Percentiles rank a stretch among this genome's conserved stretches.
phyloP scores from a whole-genome alignment of 2,888 invertebrate genomes.

The Epinotia nisella region DNA sequence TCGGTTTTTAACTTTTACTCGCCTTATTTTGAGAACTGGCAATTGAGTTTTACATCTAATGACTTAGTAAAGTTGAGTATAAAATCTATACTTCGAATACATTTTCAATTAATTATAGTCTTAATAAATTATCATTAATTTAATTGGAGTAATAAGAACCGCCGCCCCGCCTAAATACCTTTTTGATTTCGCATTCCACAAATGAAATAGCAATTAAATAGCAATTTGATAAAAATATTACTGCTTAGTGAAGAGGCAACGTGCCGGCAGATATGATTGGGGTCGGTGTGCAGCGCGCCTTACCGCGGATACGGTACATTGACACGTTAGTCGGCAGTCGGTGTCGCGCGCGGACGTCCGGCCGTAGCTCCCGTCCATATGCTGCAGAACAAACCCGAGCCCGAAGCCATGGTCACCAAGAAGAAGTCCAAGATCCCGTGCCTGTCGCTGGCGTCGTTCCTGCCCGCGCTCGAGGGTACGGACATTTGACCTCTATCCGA shows the following conservation, averaged over 20 bases:
- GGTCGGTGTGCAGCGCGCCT: conserved; percentile 39
- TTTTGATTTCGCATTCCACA: neutral
- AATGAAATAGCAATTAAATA: neutral
- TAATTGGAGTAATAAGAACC: neutral
- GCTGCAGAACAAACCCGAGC: conserved; percentile 76
- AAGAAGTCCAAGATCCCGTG: conserved; percentile 83
- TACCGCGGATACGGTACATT: conserved; percentile 71
- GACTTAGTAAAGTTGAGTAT: neutral
- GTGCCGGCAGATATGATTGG: conserved; percentile 16
- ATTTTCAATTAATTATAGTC: too few relatives aligned
- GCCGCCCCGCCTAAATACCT: conserved; percentile 1
- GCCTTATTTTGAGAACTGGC: neutral
- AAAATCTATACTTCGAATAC: neutral
- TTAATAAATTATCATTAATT: neutral
- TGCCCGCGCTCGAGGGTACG: conserved; percentile 82
- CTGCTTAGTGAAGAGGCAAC: neutral
- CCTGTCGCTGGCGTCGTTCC: conserved; percentile 77
- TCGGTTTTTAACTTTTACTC: conserved; percentile 16
- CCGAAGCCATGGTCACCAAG: conserved; percentile 79
- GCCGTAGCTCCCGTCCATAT: conserved; percentile 63
- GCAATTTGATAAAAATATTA: neutral
- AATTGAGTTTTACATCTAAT: neutral
- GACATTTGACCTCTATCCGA: conserved; percentile 70
- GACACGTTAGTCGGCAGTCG: conserved; percentile 74
- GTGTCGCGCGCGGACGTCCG: conserved; percentile 79